Conservation (phyloP, 1,140 invertebrate genomes). For the Parasteatoda tepidariorum region DNA sequence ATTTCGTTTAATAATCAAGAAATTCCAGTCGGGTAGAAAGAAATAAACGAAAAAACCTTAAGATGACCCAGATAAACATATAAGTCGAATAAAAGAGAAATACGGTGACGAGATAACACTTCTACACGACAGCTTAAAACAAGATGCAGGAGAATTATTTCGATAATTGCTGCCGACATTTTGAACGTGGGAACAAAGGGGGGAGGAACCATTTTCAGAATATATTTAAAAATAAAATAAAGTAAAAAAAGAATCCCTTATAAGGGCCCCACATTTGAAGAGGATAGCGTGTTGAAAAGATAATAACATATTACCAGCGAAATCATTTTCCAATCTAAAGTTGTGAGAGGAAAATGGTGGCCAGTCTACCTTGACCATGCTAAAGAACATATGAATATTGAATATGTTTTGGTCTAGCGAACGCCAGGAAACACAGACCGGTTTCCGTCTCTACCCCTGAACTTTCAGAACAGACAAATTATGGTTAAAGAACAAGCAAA, state of each 20-base stretch:
- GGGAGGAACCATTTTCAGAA: too few species aligned
- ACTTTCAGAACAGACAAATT: not conserved
- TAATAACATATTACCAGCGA: not conserved
- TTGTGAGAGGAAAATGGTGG: not conserved
- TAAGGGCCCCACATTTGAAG: not conserved
- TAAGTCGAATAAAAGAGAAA: too few species aligned
- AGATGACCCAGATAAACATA: too few species aligned
- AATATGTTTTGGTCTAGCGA: not conserved
- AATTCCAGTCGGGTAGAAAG: too few species aligned
- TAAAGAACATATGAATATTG: not conserved
- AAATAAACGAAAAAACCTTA: too few species aligned
- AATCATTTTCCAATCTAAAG: not conserved
- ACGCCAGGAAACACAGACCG: not conserved
- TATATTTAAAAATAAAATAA: too few species aligned
- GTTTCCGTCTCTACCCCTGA: not conserved
- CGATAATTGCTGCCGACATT: not conserved
- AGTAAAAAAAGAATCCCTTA: not conserved
- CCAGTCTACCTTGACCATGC: not conserved
- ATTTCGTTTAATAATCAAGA: too few species aligned
- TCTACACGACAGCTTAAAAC: not conserved
- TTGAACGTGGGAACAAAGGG: not conserved
- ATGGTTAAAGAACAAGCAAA: not conserved
- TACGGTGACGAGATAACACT: too few species aligned
- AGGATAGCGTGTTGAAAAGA: not conserved
- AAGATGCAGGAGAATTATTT: not conserved